Evolutionary conservation across 2,888 invertebrate species (phyloP).

Genomic region (Lycaena phlaeas): DNA sequence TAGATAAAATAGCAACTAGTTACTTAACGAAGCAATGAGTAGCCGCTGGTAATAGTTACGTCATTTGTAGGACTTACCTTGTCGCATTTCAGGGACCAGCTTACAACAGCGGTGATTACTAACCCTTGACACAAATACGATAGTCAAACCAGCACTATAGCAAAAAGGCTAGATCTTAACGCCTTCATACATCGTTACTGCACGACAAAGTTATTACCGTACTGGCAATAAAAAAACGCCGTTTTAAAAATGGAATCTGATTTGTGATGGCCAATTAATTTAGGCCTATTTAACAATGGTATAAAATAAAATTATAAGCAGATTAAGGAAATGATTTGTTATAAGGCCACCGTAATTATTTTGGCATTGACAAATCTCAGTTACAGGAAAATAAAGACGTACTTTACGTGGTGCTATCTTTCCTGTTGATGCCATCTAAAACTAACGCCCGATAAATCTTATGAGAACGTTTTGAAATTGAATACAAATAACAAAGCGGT

Average conservation of each 20-base stretch:
- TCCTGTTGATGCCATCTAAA: neutral
- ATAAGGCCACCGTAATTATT: slow-evolving; percentile 7
- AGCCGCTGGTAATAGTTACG: slow-evolving; percentile 3
- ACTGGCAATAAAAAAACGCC: too few relatives aligned
- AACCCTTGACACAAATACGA: slow-evolving; percentile 70
- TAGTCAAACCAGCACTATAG: slow-evolving; percentile 54
- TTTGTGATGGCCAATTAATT: too few relatives aligned
- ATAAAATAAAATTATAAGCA: neutral
- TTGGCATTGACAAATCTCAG: slow-evolving; percentile 5
- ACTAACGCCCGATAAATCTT: too few relatives aligned
- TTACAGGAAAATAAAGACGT: slow-evolving; percentile 1
- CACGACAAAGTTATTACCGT: neutral
- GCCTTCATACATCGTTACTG: slow-evolving; percentile 28
- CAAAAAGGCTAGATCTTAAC: slow-evolving; percentile 61
- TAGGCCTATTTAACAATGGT: slow-evolving; percentile 1
- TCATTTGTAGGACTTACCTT: slow-evolving; percentile 15
- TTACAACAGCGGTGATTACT: slow-evolving; percentile 60
- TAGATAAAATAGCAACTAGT: too few relatives aligned
- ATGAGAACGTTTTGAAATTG: too few relatives aligned
- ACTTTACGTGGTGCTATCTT: too few relatives aligned
- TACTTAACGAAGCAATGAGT: neutral
- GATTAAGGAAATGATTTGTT: slow-evolving; percentile 6
- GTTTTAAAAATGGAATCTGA: too few relatives aligned
- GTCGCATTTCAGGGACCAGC: slow-evolving; percentile 49
- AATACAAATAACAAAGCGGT: too few relatives aligned